phyloP scores from a whole-genome alignment of 2,888 invertebrate genomes.

The Blomia tropicalis region DNA sequence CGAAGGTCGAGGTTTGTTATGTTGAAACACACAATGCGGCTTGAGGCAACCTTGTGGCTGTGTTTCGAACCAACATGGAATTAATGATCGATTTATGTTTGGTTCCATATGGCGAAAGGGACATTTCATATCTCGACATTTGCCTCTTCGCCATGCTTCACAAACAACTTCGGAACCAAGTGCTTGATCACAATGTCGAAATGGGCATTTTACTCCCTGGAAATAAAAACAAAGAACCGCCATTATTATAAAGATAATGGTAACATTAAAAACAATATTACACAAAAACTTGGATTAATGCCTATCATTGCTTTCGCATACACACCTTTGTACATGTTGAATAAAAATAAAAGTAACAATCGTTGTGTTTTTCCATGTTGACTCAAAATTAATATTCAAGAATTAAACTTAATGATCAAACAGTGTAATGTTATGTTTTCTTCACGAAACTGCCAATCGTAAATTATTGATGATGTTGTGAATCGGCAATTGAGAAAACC shows the following conservation, averaged over 20 bases:
- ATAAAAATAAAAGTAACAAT: conserved; percentile 76
- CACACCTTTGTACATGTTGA: conserved; percentile 67
- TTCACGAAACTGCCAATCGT: no score
- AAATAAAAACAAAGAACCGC: background rate
- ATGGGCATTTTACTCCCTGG: conserved; percentile 62
- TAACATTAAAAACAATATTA: no score
- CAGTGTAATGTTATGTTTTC: no score
- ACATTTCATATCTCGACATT: conserved; percentile 56
- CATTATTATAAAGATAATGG: background rate
- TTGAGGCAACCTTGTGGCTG: conserved; percentile 69
- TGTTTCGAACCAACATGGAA: conserved; percentile 71
- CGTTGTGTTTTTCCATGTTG: conserved; percentile 37
- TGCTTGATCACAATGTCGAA: conserved; percentile 66
- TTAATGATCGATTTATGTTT: conserved; percentile 60
- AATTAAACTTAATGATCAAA: no score
- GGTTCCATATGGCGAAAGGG: conserved; percentile 70
- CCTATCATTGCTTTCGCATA: no score
- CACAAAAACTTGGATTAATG: no score
- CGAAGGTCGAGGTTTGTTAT: conserved; percentile 40
- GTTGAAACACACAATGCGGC: conserved; percentile 66
- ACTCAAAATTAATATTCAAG: no score
- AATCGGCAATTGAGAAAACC: no score
- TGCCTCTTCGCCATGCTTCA: conserved; percentile 62
- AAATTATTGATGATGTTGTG: no score
- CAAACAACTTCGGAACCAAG: conserved; percentile 66